Evolutionary conservation across 2,113 vertebrate genomes (phyloP).

Genomic region (Ammospiza caudacuta): DNA sequence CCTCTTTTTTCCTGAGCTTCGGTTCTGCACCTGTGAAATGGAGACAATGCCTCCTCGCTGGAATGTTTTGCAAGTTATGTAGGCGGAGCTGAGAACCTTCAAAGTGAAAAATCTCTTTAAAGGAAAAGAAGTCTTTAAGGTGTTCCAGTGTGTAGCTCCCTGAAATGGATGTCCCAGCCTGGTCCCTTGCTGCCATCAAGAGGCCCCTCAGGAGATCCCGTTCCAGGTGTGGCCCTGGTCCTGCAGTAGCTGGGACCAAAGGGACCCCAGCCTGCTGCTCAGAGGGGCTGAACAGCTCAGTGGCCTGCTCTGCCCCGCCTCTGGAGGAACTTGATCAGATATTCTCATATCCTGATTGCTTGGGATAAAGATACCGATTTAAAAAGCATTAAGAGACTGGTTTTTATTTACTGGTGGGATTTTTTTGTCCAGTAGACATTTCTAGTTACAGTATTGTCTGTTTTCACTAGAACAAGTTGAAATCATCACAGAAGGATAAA

Average conservation of each 20-base stretch:
- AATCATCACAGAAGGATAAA: slow-evolving; percentile 99
- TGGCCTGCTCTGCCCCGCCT: neutral
- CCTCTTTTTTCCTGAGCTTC: neutral
- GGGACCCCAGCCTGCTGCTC: neutral
- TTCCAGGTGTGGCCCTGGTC: neutral
- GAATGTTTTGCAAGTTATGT: neutral
- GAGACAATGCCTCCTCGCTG: neutral
- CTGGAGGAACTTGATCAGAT: neutral
- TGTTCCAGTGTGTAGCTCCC: neutral
- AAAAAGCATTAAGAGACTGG: neutral
- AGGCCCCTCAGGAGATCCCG: neutral
- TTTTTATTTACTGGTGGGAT: neutral
- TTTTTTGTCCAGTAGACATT: neutral
- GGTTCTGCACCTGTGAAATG: slow-evolving; percentile 45
- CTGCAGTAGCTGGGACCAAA: neutral
- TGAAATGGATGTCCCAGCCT: neutral
- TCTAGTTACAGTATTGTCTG: slow-evolving; percentile 31
- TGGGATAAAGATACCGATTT: neutral
- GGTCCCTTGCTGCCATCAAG: neutral
- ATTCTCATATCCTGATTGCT: neutral
- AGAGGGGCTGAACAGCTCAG: neutral
- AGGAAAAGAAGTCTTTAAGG: neutral
- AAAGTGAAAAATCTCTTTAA: neutral
- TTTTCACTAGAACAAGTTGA: slow-evolving; percentile 95
- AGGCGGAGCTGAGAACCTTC: slow-evolving; percentile 11